These are phyloP conservation scores for Camponotus pennsylvanicus DNA, from an alignment of 1,140 invertebrate species.

Conservation along the genomic window DNA sequence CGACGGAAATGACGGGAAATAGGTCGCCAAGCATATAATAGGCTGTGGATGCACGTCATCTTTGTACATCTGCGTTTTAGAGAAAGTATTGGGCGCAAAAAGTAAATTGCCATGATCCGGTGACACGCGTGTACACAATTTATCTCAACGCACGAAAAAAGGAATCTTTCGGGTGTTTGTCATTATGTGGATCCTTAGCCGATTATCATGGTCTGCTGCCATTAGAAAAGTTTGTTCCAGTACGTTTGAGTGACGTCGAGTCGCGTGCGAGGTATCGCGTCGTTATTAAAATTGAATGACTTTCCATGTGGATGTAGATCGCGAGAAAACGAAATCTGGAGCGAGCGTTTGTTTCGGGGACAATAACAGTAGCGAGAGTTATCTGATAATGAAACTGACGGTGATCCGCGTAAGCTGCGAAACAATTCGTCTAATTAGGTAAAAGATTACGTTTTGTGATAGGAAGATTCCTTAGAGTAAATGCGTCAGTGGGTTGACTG, in stretches of 20 bases:
- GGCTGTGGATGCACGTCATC: slow-evolving; percentile 60
- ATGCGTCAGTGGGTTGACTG: neutral
- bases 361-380: neutral
- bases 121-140: slow-evolving; percentile 16
- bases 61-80: slow-evolving; percentile 63
- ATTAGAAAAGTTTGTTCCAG: slow-evolving; percentile 38
- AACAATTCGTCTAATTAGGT: slow-evolving; percentile 21
- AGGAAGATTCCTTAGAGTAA: too few relatives aligned
- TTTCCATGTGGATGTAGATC: slow-evolving; percentile 39
- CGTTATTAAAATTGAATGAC: slow-evolving; percentile 30
- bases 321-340: slow-evolving; percentile 62
- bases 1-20: slow-evolving; percentile 62
- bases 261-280: slow-evolving; percentile 26
- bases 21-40: slow-evolving; percentile 70
- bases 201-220: slow-evolving; percentile 16
- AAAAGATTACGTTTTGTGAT: neutral
- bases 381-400: slow-evolving; percentile 39
- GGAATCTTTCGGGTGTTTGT: neutral
- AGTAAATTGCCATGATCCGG: slow-evolving; percentile 73
- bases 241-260: neutral
- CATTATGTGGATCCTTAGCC: slow-evolving; percentile 10
- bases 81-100: slow-evolving; percentile 79
- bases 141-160: slow-evolving; percentile 41
- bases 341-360: slow-evolving; percentile 32
- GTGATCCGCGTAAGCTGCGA: neutral